Evolutionary conservation across 2,888 invertebrate species (phyloP).

Genomic region (Zaprionus bogoriensis): DNA sequence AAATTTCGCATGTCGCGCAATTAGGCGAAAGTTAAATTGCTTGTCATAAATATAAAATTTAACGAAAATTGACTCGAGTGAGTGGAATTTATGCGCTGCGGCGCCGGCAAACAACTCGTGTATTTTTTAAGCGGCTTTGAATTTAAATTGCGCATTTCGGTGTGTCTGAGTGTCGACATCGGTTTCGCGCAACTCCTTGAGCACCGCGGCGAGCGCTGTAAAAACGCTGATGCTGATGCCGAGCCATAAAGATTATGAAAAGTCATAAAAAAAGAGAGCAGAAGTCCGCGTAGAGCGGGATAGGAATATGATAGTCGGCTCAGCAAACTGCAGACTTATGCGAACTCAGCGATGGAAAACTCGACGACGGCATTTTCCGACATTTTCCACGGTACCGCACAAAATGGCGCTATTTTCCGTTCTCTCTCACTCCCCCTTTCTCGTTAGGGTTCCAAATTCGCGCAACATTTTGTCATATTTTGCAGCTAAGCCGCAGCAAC

Average conservation of each 20-base stretch:
- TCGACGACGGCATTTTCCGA: slow-evolving; percentile 41
- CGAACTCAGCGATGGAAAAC: slow-evolving; percentile 42
- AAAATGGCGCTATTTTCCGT: not conserved
- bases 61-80: slow-evolving; percentile 66
- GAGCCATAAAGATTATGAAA: slow-evolving; percentile 67
- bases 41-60: slow-evolving; percentile 69
- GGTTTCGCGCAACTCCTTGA: slow-evolving; percentile 56
- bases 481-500: slow-evolving; percentile 48
- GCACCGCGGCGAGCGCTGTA: slow-evolving; percentile 29
- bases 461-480: slow-evolving; percentile 55
- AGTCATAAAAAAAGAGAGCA: slow-evolving; percentile 58
- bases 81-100: slow-evolving; percentile 34
- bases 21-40: slow-evolving; percentile 75
- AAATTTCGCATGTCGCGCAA: slow-evolving; percentile 64
- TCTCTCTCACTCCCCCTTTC: not conserved
- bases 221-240: slow-evolving; percentile 58
- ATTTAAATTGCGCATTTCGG: slow-evolving; percentile 72
- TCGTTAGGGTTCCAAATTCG: slow-evolving; percentile 36
- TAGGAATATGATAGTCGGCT: slow-evolving; percentile 58
- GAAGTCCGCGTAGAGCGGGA: not conserved
- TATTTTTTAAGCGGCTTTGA: slow-evolving; percentile 73
- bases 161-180: slow-evolving; percentile 49
- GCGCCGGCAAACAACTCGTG: slow-evolving; percentile 3
- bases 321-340: slow-evolving; percentile 64
- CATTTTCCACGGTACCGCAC: slow-evolving; percentile 42